Evolutionary conservation across 2,888 invertebrate species (phyloP), one percentile per base, ranked within the genome.

Genomic region (Phanerotoma sp.): DNA sequence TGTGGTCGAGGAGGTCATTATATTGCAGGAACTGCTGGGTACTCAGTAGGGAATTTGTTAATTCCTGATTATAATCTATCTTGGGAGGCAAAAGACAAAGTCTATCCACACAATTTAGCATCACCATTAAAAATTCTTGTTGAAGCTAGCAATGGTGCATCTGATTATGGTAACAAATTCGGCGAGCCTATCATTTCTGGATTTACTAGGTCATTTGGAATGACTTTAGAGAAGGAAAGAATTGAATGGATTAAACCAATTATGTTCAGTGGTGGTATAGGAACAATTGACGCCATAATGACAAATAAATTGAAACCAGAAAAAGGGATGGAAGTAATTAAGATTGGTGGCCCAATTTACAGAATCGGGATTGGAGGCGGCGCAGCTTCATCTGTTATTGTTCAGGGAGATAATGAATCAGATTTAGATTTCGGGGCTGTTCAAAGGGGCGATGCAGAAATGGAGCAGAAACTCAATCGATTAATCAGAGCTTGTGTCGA

Each of bases 151-250:
- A 94, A 98, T 75, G 98, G 98, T 2, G 98, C 97, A 3, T 96
- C 96, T 0, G 98, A 99, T 77, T 99, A 98, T 77, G 98, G 98
- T 6, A 99, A 99, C 78, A 98, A 99, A 80, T 99, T 98, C 79
- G 98, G 97, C 0, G 98, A 99, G 76, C 98, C 98, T 0, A 84
- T 98, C 1, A 85, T 98, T 60, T 79, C 83, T 69, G 98, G 98
- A 5, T 98, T 97, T 76, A 89, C 90, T 0, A 85, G 96, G 51
- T 91, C 96, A 0, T 98, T 93, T 74, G 97, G 97, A 1, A 78
- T 91, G 71, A 79, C 81, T 18, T 80, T 81, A 0, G 79, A 80
- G 22, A 83, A 84, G 13, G 82, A 85, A 60, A 82, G 96, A 53
- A 85, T 90, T 52, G 98, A 99, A 77, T 99, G 92, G 82, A 89